Evolutionary conservation across 2,888 invertebrate species (phyloP), one percentile per base, ranked within the genome.

Genomic region (Cyaniris semiargus): DNA sequence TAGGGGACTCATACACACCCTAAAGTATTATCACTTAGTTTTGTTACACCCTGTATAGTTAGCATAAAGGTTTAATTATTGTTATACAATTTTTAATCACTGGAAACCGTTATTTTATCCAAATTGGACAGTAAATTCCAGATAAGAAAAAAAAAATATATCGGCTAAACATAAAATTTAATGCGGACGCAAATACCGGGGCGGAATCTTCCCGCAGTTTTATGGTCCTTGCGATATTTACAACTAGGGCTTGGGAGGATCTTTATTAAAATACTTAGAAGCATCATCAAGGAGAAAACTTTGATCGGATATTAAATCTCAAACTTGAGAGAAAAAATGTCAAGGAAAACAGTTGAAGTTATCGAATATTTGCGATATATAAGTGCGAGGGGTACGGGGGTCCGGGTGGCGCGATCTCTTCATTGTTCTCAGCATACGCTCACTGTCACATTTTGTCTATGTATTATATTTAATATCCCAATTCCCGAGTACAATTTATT

Each of bases 101-200:
- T 21, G 27, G 31, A 66, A 66, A 15, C 66, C 27, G 0, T 60
- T 56, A 60, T 23, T 27, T 66, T 27, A 66, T 31, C 15, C 15
- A 66, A 66, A 31, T 15, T 66, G 31, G 18, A 15, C 31, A 66
- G 7, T 21, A 38, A 71, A 71, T 21, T 13, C 38, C n/a, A 71
- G 71, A 38, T 70, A 38, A 18, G 70, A 71, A 71, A 71, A 71
- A 44, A 71, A 38, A n/a, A n/a, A n/a, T n/a, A 71, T 38, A 71
- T 71, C 38, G 71, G 10, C 71, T 38, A 71, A 71, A 38, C 71
- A 71, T 71, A 71, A 71, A 38, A 71, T 71, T 71, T 71, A 71
- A 71, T 71, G 21, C 38, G 38, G 18, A 71, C 71, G 71, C 71
- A 71, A 71, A 71, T 71, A 71, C 71, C 15, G n/a, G 38, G 38